Evolutionary conservation across 2,113 vertebrate genomes (phyloP), one percentile per base, ranked within the genome.

Genomic region (Dipodomys merriami): DNA sequence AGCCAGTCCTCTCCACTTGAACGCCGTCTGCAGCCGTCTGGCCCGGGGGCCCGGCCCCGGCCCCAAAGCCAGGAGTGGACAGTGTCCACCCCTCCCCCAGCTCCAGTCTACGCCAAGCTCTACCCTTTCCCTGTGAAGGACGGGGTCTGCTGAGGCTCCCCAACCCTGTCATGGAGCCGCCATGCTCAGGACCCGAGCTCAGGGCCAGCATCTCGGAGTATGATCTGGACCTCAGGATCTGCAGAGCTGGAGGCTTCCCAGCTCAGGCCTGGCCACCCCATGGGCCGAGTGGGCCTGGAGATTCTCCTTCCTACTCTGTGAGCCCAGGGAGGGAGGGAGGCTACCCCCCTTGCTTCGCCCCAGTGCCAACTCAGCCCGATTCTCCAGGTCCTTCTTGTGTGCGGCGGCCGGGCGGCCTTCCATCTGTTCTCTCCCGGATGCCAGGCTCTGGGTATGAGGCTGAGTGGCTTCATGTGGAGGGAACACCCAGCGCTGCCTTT

Each of bases 1-100:
- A 90, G 95, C 76, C 87, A 91, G 81, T 88, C 96, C 95, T 98
- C 96, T 96, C 83, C 90, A 97, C 97, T 96, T 30, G 83, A 96
- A 95, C 95, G 91, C 95, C 96, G 96, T 85, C 97, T 79, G 94
- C 93, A 94, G 96, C 91, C 39, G 5, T 39, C 39, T 39, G 39
- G 39, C 39, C 39, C 5, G 5, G 39, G 91, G 94, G 86, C 60
- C 44, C 4, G 20, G 64, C 88, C 94, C 94, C 89, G 65, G 90
- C 95, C 88, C 90, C 90, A 87, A 88, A 92, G 95, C 88, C 87
- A 74, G 33, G 23, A 72, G 22, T 0, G 18, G 62, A 53, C 30
- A 7, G 71, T 12, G 8, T 7, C 27, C 78, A 71, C 53, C 53
- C 12, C 9, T 9, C 53, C 30, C 7, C 18, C 11, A 35, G 35